These are phyloP conservation scores for Pseudois nayaur DNA, from an alignment of 2,113 vertebrate genomes.

Conservation along the genomic window DNA sequence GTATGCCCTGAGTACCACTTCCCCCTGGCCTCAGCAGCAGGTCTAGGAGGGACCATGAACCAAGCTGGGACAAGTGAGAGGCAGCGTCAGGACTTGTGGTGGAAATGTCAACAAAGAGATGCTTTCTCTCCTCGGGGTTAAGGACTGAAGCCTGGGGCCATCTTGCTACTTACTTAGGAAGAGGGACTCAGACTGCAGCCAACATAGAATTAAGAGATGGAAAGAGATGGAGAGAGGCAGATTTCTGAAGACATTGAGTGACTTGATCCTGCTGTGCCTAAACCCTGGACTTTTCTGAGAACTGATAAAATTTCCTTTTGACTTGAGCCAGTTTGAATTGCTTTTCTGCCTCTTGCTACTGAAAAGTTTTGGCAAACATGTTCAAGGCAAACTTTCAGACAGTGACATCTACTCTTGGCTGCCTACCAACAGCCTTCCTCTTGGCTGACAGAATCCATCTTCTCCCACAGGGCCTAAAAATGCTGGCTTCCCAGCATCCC, in stretches of 20 bases:
- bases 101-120: background rate
- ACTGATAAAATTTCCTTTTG: background rate
- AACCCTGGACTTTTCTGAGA: background rate
- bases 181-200: background rate
- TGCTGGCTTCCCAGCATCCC: background rate
- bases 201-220: background rate
- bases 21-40: background rate
- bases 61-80: background rate
- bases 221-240: background rate
- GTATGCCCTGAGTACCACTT: background rate
- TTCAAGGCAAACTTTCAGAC: background rate
- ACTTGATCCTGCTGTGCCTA: background rate
- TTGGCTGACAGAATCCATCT: background rate
- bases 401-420: background rate
- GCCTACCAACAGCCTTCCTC: background rate
- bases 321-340: background rate
- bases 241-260: background rate
- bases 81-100: background rate
- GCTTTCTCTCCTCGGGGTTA: background rate
- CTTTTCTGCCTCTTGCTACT: background rate
- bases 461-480: background rate
- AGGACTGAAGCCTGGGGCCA: background rate
- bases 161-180: background rate
- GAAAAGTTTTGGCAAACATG: background rate
- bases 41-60: background rate